Conservation (phyloP, 1,140 invertebrate genomes). For the Rhysida immarginata region DNA sequence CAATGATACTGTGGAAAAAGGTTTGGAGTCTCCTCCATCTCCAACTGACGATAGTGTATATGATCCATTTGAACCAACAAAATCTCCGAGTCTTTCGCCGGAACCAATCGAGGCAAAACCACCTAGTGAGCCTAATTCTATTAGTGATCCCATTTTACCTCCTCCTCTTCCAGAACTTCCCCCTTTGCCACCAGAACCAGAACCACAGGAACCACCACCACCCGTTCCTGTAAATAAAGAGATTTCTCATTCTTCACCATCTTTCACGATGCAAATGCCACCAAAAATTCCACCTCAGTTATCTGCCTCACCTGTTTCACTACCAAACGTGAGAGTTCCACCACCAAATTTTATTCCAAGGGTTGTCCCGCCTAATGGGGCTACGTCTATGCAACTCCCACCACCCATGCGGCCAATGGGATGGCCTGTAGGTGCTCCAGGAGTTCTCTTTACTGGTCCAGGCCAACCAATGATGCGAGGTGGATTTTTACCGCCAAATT, state of each 20-base stretch:
- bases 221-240: not conserved
- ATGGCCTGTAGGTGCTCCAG: not conserved
- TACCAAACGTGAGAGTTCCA: slow-evolving; percentile 11
- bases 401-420: not conserved
- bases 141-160: slow-evolving; percentile 14
- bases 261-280: not conserved
- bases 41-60: slow-evolving; percentile 36
- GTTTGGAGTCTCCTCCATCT: slow-evolving; percentile 42
- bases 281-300: not conserved
- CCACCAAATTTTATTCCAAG: slow-evolving; percentile 12
- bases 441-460: slow-evolving; percentile 12
- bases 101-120: slow-evolving; percentile 15
- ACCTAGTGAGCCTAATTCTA: slow-evolving; percentile 19
- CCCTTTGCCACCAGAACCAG: slow-evolving; percentile 18
- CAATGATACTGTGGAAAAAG: slow-evolving; percentile 15
- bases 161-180: slow-evolving; percentile 17
- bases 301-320: not conserved
- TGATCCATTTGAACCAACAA: slow-evolving; percentile 75
- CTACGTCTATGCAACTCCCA: not conserved
- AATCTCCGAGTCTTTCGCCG: slow-evolving; percentile 50
- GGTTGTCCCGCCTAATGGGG: not conserved
- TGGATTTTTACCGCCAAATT: slow-evolving; percentile 16
- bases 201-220: slow-evolving; percentile 9
- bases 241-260: not conserved
- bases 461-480: slow-evolving; percentile 18